A percentile compares a stretch with the other conserved stretches of the same genome.
phyloP scores from a whole-genome alignment of 2,888 invertebrate species.

The Omphaloscelis lunosa region DNA sequence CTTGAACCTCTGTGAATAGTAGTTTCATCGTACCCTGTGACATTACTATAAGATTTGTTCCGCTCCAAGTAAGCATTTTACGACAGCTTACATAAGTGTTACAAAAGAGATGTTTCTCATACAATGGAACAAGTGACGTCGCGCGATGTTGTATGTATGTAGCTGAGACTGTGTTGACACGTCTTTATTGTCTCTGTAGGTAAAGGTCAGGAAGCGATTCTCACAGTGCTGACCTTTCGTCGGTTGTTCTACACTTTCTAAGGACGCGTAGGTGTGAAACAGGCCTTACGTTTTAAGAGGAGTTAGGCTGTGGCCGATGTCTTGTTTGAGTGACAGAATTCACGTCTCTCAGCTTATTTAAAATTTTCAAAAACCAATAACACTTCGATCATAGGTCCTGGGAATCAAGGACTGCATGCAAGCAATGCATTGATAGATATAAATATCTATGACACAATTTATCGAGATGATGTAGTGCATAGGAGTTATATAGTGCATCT shows the following conservation, averaged over 20 bases:
- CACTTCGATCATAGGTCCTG: too few species aligned
- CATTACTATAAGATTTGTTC: constrained; percentile 19
- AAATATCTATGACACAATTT: too few species aligned
- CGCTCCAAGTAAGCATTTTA: constrained; percentile 54
- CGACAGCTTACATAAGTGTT: constrained; percentile 41
- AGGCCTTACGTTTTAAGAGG: not conserved
- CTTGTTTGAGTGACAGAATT: not conserved
- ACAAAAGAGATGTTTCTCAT: constrained; percentile 38
- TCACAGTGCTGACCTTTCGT: constrained; percentile 35
- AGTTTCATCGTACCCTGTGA: not conserved
- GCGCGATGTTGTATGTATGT: constrained; percentile 17
- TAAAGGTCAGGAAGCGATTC: constrained; percentile 50
- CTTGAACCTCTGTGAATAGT: not conserved
- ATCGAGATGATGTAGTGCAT: not conserved
- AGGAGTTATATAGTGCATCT: not conserved
- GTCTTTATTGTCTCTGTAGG: constrained; percentile 56
- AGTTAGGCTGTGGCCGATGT: too few species aligned
- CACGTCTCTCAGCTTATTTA: too few species aligned
- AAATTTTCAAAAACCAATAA: not conserved
- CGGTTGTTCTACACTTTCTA: constrained; percentile 37
- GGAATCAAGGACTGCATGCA: not conserved
- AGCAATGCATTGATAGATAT: not conserved
- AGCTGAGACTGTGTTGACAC: constrained; percentile 44
- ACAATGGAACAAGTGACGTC: constrained; percentile 42
- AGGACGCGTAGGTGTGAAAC: constrained; percentile 26